These are phyloP conservation scores for Catharus bicknelli DNA, from an alignment of 2,113 vertebrate genomes.

Conservation along the genomic window DNA sequence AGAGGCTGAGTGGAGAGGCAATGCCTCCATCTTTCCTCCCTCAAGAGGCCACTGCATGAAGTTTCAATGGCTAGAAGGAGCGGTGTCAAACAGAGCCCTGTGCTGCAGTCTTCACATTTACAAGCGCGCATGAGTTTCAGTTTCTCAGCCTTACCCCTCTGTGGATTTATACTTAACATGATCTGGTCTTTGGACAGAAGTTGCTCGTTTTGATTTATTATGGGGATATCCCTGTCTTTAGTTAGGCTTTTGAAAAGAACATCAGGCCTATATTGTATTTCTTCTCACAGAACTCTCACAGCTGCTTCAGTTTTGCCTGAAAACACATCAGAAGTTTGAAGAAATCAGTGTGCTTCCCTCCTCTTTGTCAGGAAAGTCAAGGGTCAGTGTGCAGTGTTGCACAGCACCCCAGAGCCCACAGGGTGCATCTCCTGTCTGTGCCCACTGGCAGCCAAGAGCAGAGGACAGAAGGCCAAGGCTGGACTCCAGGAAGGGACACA, in stretches of 20 bases:
- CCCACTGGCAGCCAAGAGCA: not conserved
- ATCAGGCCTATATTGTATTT: conserved; percentile 19
- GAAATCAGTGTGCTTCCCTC: not conserved
- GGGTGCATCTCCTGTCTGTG: not conserved
- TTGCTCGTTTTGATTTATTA: conserved; percentile 35
- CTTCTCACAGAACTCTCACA: not conserved
- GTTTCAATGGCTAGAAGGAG: not conserved
- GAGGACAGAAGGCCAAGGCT: not conserved
- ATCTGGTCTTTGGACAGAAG: not conserved
- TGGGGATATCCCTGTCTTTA: conserved; percentile 11
- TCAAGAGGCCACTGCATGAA: not conserved
- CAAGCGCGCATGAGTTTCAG: not conserved
- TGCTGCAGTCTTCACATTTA: not conserved
- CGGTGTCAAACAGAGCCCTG: not conserved
- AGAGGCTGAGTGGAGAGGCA: not conserved
- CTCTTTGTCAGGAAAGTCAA: not conserved
- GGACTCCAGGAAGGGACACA: not conserved
- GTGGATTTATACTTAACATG: conserved; percentile 1
- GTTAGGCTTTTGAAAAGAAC: not conserved
- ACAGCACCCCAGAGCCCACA: not conserved
- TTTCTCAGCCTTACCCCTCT: not conserved
- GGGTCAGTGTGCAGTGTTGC: not conserved
- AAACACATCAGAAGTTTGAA: not conserved
- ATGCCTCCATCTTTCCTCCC: not conserved
- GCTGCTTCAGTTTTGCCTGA: conserved; percentile 2